Evolutionary conservation across 1,140 invertebrate genomes (phyloP), one percentile per base, ranked within the genome.

Genomic region (Calephelis virginiensis): DNA sequence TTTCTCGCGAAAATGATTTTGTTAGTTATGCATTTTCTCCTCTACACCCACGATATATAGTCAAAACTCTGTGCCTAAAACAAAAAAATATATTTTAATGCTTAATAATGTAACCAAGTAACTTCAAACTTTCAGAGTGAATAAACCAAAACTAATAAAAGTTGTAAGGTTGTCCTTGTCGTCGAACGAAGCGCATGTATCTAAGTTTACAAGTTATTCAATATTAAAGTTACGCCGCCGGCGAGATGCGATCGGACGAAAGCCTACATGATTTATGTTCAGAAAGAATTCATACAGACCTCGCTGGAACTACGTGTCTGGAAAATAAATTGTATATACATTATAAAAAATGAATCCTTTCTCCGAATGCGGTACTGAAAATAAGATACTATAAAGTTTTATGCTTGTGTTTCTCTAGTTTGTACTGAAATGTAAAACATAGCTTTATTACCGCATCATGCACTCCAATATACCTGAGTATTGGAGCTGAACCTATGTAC

Each of bases 211-310:
- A 56, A 56, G 53, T 56, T 56, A 56, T 56, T 56, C 17, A 56
- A 56, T 56, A 56, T 56, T 56, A 56, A 56, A 56, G 14, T 56
- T 56, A 47, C 64, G n/a, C 56, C 3, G 37, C n/a, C 28, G 28
- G 28, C 28, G 40, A 46, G 53, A 60, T 12, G 12, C 43, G 28
- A 46, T 47, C 63, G 37, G 68, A 62, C 62, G 61, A 64, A 66
- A 62, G 60, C 48, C 59, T 69, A 50, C 63, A 69, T 69, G 64
- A 63, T 70, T 66, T 46, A 66, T 60, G 56, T 37, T 40, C n/a
- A 50, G 53, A 28, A 56, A 56, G 53, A 56, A 56, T 56, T 56
- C 53, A 56, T 56, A 56, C 53, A 56, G 53, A 56, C 53, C 53
- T 17, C 53, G 10, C 17, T 28, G 17, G 28, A 37, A 56, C 17